phyloP scores from a whole-genome alignment of 2,888 invertebrate genomes.

The Volucella inanis region DNA sequence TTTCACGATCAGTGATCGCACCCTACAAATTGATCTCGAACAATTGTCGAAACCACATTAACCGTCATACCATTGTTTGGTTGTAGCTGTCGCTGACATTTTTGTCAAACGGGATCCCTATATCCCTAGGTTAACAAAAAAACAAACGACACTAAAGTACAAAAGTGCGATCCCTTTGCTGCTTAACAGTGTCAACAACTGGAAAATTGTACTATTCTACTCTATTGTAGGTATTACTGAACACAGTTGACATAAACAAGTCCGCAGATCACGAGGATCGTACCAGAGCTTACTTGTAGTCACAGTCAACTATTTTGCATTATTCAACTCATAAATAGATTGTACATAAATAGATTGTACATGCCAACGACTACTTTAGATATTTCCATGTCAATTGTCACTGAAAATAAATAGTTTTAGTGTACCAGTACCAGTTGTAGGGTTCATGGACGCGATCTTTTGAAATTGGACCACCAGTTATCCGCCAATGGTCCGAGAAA shows the following conservation, averaged over 20 bases:
- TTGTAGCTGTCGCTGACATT: conserved; percentile 50
- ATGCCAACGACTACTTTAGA: conserved; percentile 23
- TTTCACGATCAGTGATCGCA: conserved; percentile 63
- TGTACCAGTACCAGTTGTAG: neutral
- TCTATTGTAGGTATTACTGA: conserved; percentile 46
- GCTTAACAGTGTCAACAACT: conserved; percentile 8
- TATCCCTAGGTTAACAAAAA: conserved; percentile 15
- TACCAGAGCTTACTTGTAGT: conserved; percentile 18
- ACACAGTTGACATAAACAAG: conserved; percentile 39
- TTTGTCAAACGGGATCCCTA: conserved; percentile 56
- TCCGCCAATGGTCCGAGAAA: conserved; percentile 12
- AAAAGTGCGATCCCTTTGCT: no score
- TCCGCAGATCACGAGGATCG: conserved; percentile 13
- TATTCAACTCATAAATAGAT: conserved; percentile 38
- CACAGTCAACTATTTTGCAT: conserved; percentile 12
- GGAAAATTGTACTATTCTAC: conserved; percentile 4
- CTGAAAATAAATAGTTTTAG: conserved; percentile 10
- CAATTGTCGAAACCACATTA: conserved; percentile 55
- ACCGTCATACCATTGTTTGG: conserved; percentile 43
- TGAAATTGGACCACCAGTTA: conserved; percentile 46
- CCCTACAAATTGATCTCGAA: conserved; percentile 30
- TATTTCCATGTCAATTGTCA: conserved; percentile 57
- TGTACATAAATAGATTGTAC: conserved; percentile 52
- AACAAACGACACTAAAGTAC: neutral
- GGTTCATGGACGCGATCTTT: conserved; percentile 70